These are phyloP conservation scores for Calephelis nemesis DNA, from an alignment of 1,140 invertebrate species.

Conservation along the genomic window DNA sequence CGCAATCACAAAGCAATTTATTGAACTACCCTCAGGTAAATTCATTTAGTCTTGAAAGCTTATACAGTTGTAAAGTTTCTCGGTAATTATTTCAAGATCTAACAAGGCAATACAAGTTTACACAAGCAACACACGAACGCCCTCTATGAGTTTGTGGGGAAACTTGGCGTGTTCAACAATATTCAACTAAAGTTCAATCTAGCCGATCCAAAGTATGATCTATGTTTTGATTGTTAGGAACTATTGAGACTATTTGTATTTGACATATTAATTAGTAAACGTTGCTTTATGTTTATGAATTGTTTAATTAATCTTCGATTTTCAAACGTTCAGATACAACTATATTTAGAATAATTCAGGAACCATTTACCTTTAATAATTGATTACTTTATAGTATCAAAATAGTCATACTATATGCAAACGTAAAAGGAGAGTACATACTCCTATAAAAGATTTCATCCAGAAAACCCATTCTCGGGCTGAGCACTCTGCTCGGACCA, in stretches of 20 bases:
- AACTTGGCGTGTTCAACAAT: constrained; percentile 5
- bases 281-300: not conserved
- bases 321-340: not conserved
- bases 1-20: too few species aligned
- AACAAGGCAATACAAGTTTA: constrained; percentile 5
- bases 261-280: constrained; percentile 9
- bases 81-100: constrained; percentile 6
- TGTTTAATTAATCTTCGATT: not conserved
- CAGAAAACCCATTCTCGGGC: too few species aligned
- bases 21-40: too few species aligned
- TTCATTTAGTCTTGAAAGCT: too few species aligned
- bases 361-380: not conserved
- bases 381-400: too few species aligned
- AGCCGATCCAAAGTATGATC: not conserved
- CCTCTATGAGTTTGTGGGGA: not conserved
- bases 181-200: constrained; percentile 2
- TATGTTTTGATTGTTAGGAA: constrained; percentile 9
- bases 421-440: too few species aligned
- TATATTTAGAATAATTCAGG: not conserved
- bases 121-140: constrained; percentile 6
- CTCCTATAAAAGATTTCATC: too few species aligned
- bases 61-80: not conserved
- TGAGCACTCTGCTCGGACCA: too few species aligned
- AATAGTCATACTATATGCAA: too few species aligned
- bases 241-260: constrained; percentile 11